These are phyloP conservation scores for Neocrepidodera transversa DNA, from an alignment of 2,888 invertebrate species.

Conservation along the genomic window DNA sequence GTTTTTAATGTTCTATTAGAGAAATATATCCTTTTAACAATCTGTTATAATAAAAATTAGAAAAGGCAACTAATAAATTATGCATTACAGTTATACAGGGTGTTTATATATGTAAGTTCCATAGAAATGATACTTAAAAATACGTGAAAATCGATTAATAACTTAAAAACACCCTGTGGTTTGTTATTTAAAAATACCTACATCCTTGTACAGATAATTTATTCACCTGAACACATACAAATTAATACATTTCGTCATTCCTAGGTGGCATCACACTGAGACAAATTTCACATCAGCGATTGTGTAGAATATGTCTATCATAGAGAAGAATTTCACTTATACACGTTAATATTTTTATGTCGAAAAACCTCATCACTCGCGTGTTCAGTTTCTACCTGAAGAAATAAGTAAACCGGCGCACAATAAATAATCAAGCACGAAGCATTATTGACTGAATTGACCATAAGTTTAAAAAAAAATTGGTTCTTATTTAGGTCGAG, in stretches of 20 bases:
- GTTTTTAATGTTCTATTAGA: conserved; percentile 6
- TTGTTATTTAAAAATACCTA: neutral
- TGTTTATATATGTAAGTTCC: no score
- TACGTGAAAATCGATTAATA: no score
- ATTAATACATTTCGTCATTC: neutral
- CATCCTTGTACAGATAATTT: neutral
- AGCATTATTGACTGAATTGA: neutral
- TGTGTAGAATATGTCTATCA: no score
- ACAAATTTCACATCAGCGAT: neutral
- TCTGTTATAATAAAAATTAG: no score
- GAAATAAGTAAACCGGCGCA: conserved; percentile 25
- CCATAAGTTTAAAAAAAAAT: conserved; percentile 1
- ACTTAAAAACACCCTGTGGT: neutral
- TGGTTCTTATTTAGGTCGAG: conserved; percentile 1
- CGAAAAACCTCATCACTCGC: neutral
- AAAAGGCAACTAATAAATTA: no score
- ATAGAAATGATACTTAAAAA: no score
- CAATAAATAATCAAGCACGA: conserved; percentile 15
- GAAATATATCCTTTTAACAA: conserved; percentile 33
- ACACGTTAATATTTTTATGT: no score
- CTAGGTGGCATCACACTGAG: neutral
- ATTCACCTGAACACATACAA: neutral
- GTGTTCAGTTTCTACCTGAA: conserved; percentile 22
- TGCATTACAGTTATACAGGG: no score
- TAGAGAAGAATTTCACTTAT: no score